phyloP scores from a whole-genome alignment of 2,797 vertebrate species.

The Xenops minutus region DNA sequence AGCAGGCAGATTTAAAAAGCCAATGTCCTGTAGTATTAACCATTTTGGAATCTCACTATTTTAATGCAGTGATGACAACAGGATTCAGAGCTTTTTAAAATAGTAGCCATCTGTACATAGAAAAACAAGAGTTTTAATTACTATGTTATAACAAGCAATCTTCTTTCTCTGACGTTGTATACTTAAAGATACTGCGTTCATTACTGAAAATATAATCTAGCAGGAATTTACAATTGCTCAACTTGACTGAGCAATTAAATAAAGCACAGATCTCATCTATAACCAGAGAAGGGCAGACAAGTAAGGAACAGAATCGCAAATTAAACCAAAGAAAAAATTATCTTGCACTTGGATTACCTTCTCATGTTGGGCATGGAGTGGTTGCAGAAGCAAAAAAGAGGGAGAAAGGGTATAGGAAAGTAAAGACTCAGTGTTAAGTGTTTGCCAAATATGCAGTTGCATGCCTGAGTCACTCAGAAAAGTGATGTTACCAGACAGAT shows the following conservation, averaged over 20 bases:
- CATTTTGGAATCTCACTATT: not conserved
- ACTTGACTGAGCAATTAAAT: not conserved
- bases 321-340: conserved; percentile 32
- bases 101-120: not conserved
- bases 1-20: conserved; percentile 34
- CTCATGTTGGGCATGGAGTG: not conserved
- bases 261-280: not conserved
- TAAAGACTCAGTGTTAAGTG: not conserved
- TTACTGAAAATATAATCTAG: not conserved
- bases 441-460: too few species aligned
- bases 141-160: not conserved
- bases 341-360: not conserved
- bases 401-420: conserved; percentile 10
- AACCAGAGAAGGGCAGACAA: not conserved
- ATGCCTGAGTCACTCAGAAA: not conserved
- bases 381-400: not conserved
- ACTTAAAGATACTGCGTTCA: not conserved
- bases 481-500: not conserved
- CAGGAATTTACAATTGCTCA: not conserved
- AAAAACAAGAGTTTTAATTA: conserved; percentile 8
- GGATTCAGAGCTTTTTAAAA: conserved; percentile 40
- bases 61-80: not conserved
- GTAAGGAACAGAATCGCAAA: not conserved
- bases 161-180: not conserved
- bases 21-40: not conserved